phyloP scores from a whole-genome alignment of 2,888 invertebrate species.

The Ophioninae sp. region DNA sequence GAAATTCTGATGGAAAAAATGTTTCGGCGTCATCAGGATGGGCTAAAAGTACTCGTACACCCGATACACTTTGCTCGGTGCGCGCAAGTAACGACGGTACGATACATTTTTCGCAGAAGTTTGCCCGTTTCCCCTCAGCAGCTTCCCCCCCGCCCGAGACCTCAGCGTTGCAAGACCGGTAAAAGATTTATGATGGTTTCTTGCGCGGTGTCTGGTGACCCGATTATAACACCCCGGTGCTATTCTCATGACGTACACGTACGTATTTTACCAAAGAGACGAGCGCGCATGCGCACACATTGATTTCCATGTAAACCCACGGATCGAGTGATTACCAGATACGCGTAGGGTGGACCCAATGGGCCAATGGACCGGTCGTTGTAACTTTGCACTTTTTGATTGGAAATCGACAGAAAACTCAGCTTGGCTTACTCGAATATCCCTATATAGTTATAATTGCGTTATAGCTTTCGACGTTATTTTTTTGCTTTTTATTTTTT shows the following conservation, averaged over 20 bases:
- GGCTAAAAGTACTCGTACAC: slow-evolving; percentile 8
- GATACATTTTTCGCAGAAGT: slow-evolving; percentile 59
- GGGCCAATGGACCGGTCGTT: not conserved
- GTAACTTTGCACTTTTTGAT: not conserved
- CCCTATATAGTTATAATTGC: not conserved
- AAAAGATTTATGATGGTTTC: slow-evolving; percentile 67
- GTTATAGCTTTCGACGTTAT: too few species aligned
- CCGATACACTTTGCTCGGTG: slow-evolving; percentile 7
- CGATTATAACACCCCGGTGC: slow-evolving; percentile 66
- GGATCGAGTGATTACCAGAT: not conserved
- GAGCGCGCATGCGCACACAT: not conserved
- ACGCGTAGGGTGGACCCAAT: too few species aligned
- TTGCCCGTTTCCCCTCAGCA: slow-evolving; percentile 24
- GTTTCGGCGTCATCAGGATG: not conserved
- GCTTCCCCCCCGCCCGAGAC: not conserved
- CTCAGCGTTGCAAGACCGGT: slow-evolving; percentile 47
- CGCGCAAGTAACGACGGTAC: slow-evolving; percentile 19
- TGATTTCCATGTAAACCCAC: not conserved
- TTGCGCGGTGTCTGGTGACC: slow-evolving; percentile 76
- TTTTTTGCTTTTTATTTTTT: too few species aligned
- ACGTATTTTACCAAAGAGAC: not conserved
- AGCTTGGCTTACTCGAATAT: not conserved
- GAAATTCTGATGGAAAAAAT: not conserved
- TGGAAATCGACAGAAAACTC: not conserved
- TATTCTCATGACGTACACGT: not conserved